Base-by-base conservation (phyloP, 2,888 invertebrate genomes). In the Galerucella nymphaeae region DNA sequence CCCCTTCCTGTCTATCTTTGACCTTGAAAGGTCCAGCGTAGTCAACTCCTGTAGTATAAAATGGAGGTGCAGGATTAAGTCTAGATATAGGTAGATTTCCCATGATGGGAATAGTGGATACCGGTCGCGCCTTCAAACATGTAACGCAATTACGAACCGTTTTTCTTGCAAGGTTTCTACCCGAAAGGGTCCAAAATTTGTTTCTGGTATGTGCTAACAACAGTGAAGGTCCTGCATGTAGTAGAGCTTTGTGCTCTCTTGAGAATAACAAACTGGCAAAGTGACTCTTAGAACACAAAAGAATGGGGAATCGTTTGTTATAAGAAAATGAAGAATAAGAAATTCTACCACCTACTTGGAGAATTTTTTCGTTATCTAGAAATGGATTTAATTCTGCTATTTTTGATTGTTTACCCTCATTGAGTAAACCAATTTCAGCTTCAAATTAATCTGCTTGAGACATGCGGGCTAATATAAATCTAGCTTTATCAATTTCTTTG, bases 221-320 rank as follows among this genome's bases (percentile, higher is more conserved):
- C 16, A 75, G 68, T 63, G 80, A 78, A 18, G 82, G 77, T 9
- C 77, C 76, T 14, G 75, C 74, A 63, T 77, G 78, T 38, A 66
- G 61, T 10, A 77, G 23, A 6, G 41, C 23, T 4, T 55, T 16
- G 70, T 81, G 80, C 10, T 75, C 66, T 48, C 62, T 14, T 23
- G 41, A 23, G 68, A 76, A 72, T 59, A 76, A 30, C 45, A 77
- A 57, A 16, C 20, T 48, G 30, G 70, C 62, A n/a, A 72, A 67
- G 30, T 58, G 57, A 71, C 75, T 70, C 59, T 63, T 75, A 48
- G 58, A 30, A 18, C 11, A 45, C 16, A 76, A 18, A 8, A 77
- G 50, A 41, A 70, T 30, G 2, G 77, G 74, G 58, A 73, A 71
- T 61, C 73, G 73, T 53, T 65, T 70, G 14, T 72, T 64, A 61